Percentiles rank a stretch among this genome's conserved stretches.
phyloP scores from a whole-genome alignment of 2,113 vertebrate genomes.

The Sciurus niger region DNA sequence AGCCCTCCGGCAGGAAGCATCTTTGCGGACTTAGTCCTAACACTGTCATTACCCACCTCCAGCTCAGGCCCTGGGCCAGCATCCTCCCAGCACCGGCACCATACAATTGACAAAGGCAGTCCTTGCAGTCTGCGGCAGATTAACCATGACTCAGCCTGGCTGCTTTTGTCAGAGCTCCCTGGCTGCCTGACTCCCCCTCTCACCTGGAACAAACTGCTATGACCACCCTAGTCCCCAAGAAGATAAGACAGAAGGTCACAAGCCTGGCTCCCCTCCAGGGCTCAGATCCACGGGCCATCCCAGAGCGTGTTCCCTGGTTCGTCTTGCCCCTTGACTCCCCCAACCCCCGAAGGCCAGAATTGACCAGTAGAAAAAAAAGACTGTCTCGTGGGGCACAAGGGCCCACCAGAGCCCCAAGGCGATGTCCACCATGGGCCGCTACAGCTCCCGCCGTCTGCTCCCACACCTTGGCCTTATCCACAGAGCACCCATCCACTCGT shows the following conservation, averaged over 20 bases:
- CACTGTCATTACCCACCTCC: constrained; percentile 61
- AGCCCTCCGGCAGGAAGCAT: constrained; percentile 63
- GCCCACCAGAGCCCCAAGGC: neutral
- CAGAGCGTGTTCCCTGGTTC: neutral
- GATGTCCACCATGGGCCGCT: neutral
- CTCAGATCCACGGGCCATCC: neutral
- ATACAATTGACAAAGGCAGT: constrained; percentile 53
- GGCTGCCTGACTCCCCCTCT: neutral
- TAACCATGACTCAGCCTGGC: neutral
- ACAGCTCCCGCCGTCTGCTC: neutral
- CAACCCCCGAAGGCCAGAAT: neutral
- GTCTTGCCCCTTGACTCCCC: neutral
- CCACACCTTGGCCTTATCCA: neutral
- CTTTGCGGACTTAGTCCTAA: constrained; percentile 24
- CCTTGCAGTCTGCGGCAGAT: neutral
- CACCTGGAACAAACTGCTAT: neutral
- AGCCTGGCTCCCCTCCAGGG: neutral
- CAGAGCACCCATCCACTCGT: neutral
- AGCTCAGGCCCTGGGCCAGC: constrained; percentile 48
- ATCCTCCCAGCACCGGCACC: neutral
- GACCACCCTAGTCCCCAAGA: neutral
- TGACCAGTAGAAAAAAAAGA: neutral
- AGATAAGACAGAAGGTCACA: neutral
- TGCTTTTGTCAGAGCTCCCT: neutral
- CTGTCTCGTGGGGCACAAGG: neutral